Base-by-base conservation (phyloP, 2,797 vertebrate genomes). In the Poeciliopsis paucimaculata region DNA sequence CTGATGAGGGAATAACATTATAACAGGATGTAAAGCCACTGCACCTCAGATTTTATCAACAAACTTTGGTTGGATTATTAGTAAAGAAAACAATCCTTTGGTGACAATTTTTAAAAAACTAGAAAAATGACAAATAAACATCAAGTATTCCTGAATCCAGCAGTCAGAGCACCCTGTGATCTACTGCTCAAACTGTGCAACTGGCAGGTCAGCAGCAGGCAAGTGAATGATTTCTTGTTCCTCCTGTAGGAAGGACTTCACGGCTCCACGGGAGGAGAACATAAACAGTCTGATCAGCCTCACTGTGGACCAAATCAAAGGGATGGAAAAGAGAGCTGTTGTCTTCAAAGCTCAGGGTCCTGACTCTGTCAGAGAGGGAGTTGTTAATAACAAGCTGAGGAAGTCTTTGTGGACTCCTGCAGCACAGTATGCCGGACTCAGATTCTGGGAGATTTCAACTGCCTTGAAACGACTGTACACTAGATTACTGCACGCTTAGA, bases 271-370 rank as follows among this genome's bases (percentile, higher is more conserved):
- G 82, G 75, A 70, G 75, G 49, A 60, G 31, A 78, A 57, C 77
- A 72, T 77, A 68, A 86, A 68, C 39, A 51, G 70, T 46, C 70
- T 75, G 28, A 81, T 86, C 76, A 80, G 46, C 75, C 60, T 85
- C 74, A 34, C 43, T 31, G 71, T 82, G 41, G 77, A 82, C 23
- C 62, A 74, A 75, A 85, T 85, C 60, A 73, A 53, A 82, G 77
- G 36, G 75, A 84, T 15, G 66, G 43, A 53, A 83, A 57, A 73
- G 49, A 53, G 71, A 16, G 36, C 39, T 31, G 70, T 60, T 41
- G 72, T 75, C 75, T 77, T 70, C 64, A 3, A 76, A 82, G 80
- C 66, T 78, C 23, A 13, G 10, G 72, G 78, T 78, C 4, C 16
- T 36, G 72, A 75, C 74, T 80, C 45, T 11, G 43, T 71, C 76